These are phyloP conservation scores for Crossocerus cetratus DNA, from an alignment of 2,888 invertebrate genomes.

Conservation along the genomic window DNA sequence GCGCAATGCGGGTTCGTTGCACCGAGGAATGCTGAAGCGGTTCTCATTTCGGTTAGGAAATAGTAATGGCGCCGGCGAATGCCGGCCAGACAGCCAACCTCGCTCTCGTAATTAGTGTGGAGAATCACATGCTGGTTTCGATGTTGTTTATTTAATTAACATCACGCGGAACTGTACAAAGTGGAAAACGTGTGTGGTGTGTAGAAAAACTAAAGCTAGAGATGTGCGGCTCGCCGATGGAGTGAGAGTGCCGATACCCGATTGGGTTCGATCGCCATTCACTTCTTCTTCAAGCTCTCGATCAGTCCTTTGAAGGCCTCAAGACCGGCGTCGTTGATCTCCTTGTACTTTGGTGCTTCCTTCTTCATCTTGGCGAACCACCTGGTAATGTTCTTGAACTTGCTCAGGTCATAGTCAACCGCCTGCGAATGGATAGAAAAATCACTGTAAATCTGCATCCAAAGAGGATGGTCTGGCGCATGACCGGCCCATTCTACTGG, in stretches of 20 bases:
- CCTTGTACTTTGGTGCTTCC: slow-evolving; percentile 80
- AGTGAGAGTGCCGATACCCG: background rate
- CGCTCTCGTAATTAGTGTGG: background rate
- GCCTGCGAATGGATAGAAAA: slow-evolving; percentile 57
- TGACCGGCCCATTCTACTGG: too few species aligned
- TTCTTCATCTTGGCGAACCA: slow-evolving; percentile 81
- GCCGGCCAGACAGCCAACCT: too few species aligned
- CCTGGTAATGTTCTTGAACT: slow-evolving; percentile 83
- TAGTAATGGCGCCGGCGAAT: background rate
- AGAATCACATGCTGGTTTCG: background rate
- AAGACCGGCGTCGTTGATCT: slow-evolving; percentile 69
- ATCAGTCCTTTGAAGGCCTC: slow-evolving; percentile 64
- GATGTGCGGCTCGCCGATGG: background rate
- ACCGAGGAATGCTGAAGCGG: slow-evolving; percentile 12
- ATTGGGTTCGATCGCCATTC: background rate
- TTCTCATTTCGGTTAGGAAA: slow-evolving; percentile 26
- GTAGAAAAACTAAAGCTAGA: background rate
- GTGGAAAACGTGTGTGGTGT: too few species aligned
- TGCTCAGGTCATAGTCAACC: slow-evolving; percentile 82
- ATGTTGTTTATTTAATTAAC: background rate
- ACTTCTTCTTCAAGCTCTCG: slow-evolving; percentile 61
- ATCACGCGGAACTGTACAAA: too few species aligned
- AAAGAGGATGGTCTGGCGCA: too few species aligned
- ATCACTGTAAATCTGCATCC: too few species aligned
- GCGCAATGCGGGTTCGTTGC: slow-evolving; percentile 14